Conservation (phyloP, 2,113 vertebrate species). For the Tupaia chinensis region DNA sequence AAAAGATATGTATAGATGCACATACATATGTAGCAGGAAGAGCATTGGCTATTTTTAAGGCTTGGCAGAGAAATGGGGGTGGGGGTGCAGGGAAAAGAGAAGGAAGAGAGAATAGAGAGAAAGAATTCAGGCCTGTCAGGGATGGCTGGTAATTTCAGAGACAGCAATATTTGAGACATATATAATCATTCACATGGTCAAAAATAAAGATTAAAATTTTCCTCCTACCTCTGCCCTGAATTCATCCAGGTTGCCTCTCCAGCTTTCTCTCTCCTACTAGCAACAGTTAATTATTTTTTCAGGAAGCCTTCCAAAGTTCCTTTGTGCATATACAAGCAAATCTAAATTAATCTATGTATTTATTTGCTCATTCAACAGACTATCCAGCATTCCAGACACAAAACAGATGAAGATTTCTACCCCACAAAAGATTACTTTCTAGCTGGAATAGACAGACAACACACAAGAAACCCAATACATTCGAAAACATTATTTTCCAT, state of each 20-base stretch:
- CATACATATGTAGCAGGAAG: conserved; percentile 23
- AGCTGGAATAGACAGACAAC: conserved; percentile 29
- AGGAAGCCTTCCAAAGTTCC: neutral
- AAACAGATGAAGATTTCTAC: neutral
- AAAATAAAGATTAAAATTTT: neutral
- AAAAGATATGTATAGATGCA: conserved; percentile 52
- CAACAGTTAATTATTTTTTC: neutral
- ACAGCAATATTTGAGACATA: neutral
- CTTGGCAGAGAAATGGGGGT: conserved; percentile 50
- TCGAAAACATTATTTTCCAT: neutral
- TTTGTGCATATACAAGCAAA: neutral
- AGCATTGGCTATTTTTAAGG: conserved; percentile 65
- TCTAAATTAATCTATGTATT: neutral
- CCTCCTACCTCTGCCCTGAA: neutral
- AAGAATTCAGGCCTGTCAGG: neutral
- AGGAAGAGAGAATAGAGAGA: neutral
- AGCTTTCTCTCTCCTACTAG: neutral
- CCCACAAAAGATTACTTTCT: neutral
- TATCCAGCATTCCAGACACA: neutral
- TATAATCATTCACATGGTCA: neutral
- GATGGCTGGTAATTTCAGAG: conserved; percentile 6
- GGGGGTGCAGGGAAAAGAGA: neutral
- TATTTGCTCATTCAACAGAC: conserved; percentile 25
- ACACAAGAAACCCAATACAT: neutral
- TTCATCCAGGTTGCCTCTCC: neutral